Evolutionary conservation across 2,888 invertebrate genomes (phyloP).

Genomic region (Epirrita christyi): DNA sequence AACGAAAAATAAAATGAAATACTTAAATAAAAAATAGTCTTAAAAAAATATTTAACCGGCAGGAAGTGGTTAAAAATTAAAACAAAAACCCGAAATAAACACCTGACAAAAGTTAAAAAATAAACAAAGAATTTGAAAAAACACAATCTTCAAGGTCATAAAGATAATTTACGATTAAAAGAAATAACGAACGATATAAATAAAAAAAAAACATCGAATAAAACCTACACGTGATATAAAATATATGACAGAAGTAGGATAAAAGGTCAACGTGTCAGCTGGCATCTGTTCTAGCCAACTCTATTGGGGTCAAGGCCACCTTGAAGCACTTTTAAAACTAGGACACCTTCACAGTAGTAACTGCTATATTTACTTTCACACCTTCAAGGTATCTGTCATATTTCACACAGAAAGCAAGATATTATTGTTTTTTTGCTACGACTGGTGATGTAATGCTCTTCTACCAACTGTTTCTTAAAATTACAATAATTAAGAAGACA

Average conservation of each 20-base stretch:
- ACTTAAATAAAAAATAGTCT: too few species aligned
- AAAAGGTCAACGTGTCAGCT: conserved; percentile 66
- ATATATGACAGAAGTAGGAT: conserved; percentile 51
- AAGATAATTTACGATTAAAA: background rate
- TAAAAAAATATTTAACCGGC: background rate
- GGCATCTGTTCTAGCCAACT: conserved; percentile 64
- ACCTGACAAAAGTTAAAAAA: conserved; percentile 8
- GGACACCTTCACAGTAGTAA: conserved; percentile 43
- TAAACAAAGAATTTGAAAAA: conserved; percentile 1
- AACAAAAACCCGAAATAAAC: background rate
- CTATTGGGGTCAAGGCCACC: conserved; percentile 78
- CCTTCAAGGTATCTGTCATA: conserved; percentile 26
- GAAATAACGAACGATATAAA: background rate
- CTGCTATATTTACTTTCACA: conserved; percentile 47
- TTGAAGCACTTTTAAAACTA: conserved; percentile 66
- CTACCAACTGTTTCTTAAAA: background rate
- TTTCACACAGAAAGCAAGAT: background rate
- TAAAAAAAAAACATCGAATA: conserved; percentile 22
- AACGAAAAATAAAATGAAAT: too few species aligned
- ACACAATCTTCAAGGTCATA: conserved; percentile 1
- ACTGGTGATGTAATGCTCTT: background rate
- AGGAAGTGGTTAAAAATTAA: background rate
- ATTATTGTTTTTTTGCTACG: background rate
- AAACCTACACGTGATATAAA: conserved; percentile 31
- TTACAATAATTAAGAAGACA: too few species aligned